Base-by-base conservation (phyloP, 1,140 invertebrate species). In the Macrosteles quadrilineatus region DNA sequence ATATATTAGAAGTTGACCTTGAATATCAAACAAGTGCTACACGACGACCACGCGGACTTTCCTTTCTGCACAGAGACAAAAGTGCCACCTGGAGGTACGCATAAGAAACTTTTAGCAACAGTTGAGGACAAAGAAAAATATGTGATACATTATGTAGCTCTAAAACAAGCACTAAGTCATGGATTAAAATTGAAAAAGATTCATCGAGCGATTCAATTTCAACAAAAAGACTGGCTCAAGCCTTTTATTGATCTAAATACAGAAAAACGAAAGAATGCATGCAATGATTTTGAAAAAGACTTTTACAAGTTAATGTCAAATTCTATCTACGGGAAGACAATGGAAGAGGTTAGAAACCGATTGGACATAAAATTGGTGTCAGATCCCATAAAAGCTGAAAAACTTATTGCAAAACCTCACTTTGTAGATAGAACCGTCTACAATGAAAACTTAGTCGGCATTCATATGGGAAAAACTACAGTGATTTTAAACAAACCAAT, bases 161-260 rank as follows among this genome's bases (percentile, higher is more conserved):
- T 85, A 40, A 76, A 84, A 77, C 81, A 83, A 75, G 82, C 78
- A 71, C 17, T 84, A 25, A 63, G 78, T 62, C 25, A 78, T 70
- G 84, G 83, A 32, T 47, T 86, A 31, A 77, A 75, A 73, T 62
- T 85, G 62, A 79, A 71, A 57, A 83, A 84, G 78, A 78, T 86
- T 47, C 78, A 85, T 78, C 73, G 79, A 76, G 76, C 84, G 67
- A 77, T 83, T 72, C 72, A 79, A 78, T 86, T 87, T 76, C 76
- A 81, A 31, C 84, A 87, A 80, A 77, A 75, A 43, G 29, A 72
- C 68, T 85, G 80, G 80, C 72, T 85, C 31, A 78, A 81, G 74
- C 65, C 75, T 6, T 84, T 81, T 70, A 81, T 81, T 67, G 78
- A 81, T 47, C 69, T 78, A 27, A 84, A 83, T 77, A 84, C 79